phyloP scores from a whole-genome alignment of 2,797 vertebrate species.

The Coluber constrictor region DNA sequence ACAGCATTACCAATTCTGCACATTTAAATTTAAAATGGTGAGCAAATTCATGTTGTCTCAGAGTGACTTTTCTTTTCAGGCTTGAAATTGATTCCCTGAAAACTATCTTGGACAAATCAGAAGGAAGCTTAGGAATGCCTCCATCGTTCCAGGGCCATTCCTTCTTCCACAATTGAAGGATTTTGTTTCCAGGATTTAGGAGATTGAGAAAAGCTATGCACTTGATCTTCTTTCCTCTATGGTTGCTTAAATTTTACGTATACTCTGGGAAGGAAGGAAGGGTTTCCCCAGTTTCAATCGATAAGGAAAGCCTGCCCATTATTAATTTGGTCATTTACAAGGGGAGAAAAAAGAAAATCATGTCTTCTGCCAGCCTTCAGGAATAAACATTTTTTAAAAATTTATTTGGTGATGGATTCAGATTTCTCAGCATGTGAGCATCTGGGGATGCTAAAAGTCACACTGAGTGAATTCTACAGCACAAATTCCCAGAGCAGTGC shows the following conservation, averaged over 20 bases:
- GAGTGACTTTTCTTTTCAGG: neutral
- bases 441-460: neutral
- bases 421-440: neutral
- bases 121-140: neutral
- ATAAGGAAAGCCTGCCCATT: neutral
- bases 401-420: neutral
- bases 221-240: neutral
- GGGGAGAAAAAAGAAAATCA: neutral
- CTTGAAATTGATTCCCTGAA: neutral
- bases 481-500: neutral
- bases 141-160: neutral
- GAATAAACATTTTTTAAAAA: neutral
- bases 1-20: neutral
- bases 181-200: too few species aligned
- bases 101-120: neutral
- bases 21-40: neutral
- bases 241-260: neutral
- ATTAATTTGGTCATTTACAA: neutral
- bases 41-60: neutral
- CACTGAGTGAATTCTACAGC: neutral
- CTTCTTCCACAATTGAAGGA: too few species aligned
- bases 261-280: neutral
- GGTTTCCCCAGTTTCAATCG: neutral
- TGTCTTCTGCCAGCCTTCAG: neutral
- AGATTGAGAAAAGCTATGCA: neutral